Conservation (phyloP, 2,113 vertebrate species). For the Cromileptes altivelis region DNA sequence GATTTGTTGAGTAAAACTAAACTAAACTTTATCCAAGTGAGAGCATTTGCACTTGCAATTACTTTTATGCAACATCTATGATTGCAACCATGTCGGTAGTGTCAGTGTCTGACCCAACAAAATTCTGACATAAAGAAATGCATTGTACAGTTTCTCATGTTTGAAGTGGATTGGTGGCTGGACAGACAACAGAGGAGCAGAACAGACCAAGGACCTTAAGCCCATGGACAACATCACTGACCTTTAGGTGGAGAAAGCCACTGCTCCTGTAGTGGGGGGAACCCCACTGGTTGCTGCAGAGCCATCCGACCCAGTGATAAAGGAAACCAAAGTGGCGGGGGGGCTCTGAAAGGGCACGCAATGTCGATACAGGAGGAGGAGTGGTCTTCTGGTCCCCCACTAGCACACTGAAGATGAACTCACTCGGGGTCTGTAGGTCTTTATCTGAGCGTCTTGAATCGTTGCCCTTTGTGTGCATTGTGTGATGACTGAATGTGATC, state of each 20-base stretch:
- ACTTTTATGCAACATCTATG: background rate
- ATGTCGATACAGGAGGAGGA: conserved; percentile 79
- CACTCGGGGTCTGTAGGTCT: conserved; percentile 64
- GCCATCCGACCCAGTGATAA: conserved; percentile 75
- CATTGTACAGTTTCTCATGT: conserved; percentile 11
- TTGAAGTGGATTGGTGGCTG: conserved; percentile 14
- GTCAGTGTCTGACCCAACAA: conserved; percentile 1
- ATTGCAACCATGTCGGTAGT: background rate
- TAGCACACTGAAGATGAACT: conserved; percentile 68
- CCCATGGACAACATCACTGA: conserved; percentile 75
- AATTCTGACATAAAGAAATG: conserved; percentile 13
- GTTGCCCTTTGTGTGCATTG: conserved; percentile 70
- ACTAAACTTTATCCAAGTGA: background rate
- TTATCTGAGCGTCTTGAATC: conserved; percentile 66
- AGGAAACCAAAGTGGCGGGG: conserved; percentile 75
- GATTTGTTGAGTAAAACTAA: background rate
- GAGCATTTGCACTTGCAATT: background rate
- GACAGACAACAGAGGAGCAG: conserved; percentile 21
- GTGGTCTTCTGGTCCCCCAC: conserved; percentile 77
- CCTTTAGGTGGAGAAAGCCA: conserved; percentile 80
- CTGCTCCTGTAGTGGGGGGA: conserved; percentile 71
- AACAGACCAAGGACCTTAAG: conserved; percentile 38
- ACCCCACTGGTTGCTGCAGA: conserved; percentile 73
- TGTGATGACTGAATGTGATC: conserved; percentile 64
- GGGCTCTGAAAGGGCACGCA: conserved; percentile 80